Evolutionary conservation across 2,888 invertebrate species (phyloP), one percentile per base, ranked within the genome.

Genomic region (Parochlus steinenii): DNA sequence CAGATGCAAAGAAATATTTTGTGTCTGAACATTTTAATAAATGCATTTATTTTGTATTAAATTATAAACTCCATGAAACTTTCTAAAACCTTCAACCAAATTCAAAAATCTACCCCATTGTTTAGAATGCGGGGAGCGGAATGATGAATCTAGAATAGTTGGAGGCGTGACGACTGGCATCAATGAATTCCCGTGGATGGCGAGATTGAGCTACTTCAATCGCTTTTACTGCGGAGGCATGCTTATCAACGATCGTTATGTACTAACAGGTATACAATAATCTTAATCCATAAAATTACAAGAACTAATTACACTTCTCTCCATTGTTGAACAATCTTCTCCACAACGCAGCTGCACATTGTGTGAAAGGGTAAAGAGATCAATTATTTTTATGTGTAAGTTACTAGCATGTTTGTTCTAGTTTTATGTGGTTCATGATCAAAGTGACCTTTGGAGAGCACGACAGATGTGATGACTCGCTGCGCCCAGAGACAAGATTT

Each of bases 361-460:
- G 87, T 53, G 79, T 87, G 40, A 83, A 81, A 67, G 86, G 86
- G 83, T 83, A 59, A 57, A 58, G 41, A 42, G 15, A 23, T 38
- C n/a, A n/a, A n/a, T n/a, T n/a, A n/a, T n/a, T n/a, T 20, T 11
- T 11, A 26, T 11, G 11, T 8, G 3, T 23, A 3, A 20, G n/a
- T 23, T 17, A n/a, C 8, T 11, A 3, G 7, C 15, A 33, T 23
- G 15, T 16, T 31, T 31, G 6, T 14, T 10, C 11, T 18, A 81
- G 82, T 44, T 85, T 85, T 56, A 81, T 85, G 79, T 85, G 85
- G 85, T 85, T 85, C 60, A 79, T 86, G 81, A 81, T 86, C 54
- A 82, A 80, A 58, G 80, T 83, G 42, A 80, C 83, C 10, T 79
- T 86, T 47, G 86, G 85, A 1, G 86, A 86, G 54, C 83, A 85